Base-by-base conservation (phyloP, 2,888 invertebrate genomes). In the Stegophylla sp. region DNA sequence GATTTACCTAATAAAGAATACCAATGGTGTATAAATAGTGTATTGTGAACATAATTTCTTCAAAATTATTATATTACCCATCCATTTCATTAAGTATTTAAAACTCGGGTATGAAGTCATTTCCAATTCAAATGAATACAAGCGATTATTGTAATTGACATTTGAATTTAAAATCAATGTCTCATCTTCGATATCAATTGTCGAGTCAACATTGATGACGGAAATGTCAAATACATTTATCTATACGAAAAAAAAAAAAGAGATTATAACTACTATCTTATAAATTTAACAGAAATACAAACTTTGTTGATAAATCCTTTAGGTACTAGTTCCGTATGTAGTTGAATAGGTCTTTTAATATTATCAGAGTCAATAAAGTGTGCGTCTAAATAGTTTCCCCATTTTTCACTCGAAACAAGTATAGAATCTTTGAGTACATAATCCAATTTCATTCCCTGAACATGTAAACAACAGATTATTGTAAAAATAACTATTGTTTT, bases 381-480 rank as follows among this genome's bases (percentile, higher is more conserved):
- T 20, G 7, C 51, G 13, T 71, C 61, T 12, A 79, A 61, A 61
- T 79, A 61, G 17, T 71, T 71, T 63, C 51, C 71, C 79, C 69
- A 79, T 71, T 48, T 45, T 7, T 59, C 17, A 20, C 0, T 45
- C 28, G 79, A 48, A 71, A 79, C 15, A 23, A 51, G 12, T n/a
- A 79, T 3, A 79, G 69, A 61, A 48, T 79, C 51, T 41, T 51
- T 71, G 0, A 79, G 0, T 13, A 0, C 20, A 71, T 79, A 79
- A 51, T 71, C 12, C 26, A 79, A 59, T 61, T 61, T 3, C 79
- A 79, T 79, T 63, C 61, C 79, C 79, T 79, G 4, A 20, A 41
- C 7, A 45, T 59, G 45, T 48, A 12, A 71, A 43, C 12, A 59
- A 12, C 56, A 43, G 0, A 12, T 9, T 51, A 20, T 28, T n/a